A percentile compares a stretch with the other conserved stretches of the same genome.
Evolutionary conservation across 30 jellyfish, hydroid and myxozoan species (phyloP).

Genomic region (Turritopsis dohrnii): DNA sequence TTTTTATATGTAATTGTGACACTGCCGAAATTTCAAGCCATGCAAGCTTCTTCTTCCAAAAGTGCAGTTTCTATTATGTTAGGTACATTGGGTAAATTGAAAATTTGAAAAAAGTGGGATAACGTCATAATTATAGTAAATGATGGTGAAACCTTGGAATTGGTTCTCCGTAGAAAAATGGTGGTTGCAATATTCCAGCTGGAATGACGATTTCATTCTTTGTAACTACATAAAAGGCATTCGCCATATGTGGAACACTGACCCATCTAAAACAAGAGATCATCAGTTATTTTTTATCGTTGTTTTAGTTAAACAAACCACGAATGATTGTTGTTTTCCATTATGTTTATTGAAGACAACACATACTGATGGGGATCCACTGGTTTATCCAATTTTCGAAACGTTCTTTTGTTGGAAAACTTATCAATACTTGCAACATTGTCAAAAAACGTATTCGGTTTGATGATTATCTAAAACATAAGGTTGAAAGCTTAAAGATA

Average conservation of each 20-base stretch:
- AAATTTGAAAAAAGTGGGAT: too few species aligned
- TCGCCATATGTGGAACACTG: slow-evolving; percentile 99
- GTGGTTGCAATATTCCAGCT: slow-evolving; percentile 95
- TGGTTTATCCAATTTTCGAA: slow-evolving; percentile 78
- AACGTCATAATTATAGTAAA: background rate
- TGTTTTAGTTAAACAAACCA: too few species aligned
- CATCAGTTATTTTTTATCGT: too few species aligned
- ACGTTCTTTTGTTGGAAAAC: slow-evolving; percentile 89
- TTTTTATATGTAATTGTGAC: too few species aligned
- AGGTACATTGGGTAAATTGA: too few species aligned
- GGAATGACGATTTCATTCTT: slow-evolving; percentile 97
- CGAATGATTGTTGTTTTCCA: background rate
- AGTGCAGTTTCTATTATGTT: too few species aligned
- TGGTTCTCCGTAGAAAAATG: slow-evolving; percentile 95
- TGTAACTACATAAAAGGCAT: slow-evolving; percentile 96
- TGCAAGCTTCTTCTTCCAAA: too few species aligned
- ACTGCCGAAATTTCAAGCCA: too few species aligned
- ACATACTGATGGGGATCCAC: slow-evolving; percentile 99
- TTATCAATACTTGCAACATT: slow-evolving; percentile 92
- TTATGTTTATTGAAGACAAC: background rate
- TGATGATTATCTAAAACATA: slow-evolving; percentile 64
- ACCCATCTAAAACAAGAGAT: slow-evolving; percentile 72
- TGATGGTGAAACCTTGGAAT: slow-evolving; percentile 67
- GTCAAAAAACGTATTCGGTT: slow-evolving; percentile 74
- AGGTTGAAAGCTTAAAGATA: background rate